These are phyloP conservation scores for Ochropacha duplaris DNA, from an alignment of 2,888 invertebrate species.

Conservation along the genomic window DNA sequence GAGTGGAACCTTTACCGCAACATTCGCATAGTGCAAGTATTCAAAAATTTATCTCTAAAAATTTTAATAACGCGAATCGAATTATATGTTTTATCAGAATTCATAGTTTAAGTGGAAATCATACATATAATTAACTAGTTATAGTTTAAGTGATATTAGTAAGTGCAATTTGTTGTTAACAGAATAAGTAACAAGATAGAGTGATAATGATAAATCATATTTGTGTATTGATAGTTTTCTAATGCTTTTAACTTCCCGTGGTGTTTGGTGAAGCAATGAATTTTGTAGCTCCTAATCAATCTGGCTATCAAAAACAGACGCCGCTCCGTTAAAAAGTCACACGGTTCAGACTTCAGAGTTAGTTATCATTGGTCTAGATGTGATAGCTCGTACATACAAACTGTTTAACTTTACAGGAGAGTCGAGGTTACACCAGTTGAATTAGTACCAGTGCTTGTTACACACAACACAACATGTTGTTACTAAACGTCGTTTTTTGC, in stretches of 20 bases:
- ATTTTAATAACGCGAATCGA: not conserved
- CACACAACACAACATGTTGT: too few relatives aligned
- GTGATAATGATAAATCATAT: not conserved
- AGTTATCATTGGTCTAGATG: too few relatives aligned
- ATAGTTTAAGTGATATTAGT: conserved; percentile 39
- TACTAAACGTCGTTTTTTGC: too few relatives aligned
- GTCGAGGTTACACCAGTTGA: too few relatives aligned
- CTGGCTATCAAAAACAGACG: too few relatives aligned
- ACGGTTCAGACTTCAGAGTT: too few relatives aligned
- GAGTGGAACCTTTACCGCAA: not conserved
- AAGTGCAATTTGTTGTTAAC: conserved; percentile 41
- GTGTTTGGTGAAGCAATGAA: not conserved
- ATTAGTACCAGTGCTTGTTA: too few relatives aligned
- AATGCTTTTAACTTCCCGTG: not conserved
- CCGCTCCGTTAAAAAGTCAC: too few relatives aligned
- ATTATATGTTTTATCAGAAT: not conserved
- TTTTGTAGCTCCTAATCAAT: too few relatives aligned
- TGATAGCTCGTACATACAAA: too few relatives aligned
- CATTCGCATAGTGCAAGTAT: not conserved
- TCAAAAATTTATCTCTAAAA: conserved; percentile 3
- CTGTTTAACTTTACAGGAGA: too few relatives aligned
- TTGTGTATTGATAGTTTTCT: not conserved
- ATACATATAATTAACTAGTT: not conserved
- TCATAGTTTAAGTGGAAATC: not conserved
- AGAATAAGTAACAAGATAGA: not conserved